These are phyloP conservation scores for Rhinatrema bivittatum DNA, from an alignment of 2,797 vertebrate genomes.

Conservation along the genomic window DNA sequence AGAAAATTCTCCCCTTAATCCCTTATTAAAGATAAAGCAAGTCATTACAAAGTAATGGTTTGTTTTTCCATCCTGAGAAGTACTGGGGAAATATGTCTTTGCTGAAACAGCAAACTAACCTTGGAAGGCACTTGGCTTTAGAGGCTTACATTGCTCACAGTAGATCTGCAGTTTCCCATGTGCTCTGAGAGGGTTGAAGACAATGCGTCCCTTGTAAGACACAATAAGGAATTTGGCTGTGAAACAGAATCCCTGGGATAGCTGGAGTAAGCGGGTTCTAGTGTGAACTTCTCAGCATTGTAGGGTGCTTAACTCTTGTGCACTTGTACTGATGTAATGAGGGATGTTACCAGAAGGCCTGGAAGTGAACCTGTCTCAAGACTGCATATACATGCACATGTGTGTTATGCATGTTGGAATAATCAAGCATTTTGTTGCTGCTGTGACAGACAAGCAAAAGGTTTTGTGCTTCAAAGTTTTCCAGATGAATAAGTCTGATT, in stretches of 20 bases:
- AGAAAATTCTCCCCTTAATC: conserved; percentile 50
- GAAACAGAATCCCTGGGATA: conserved; percentile 47
- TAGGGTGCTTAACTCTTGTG: fast-evolving
- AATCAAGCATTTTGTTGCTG: background rate
- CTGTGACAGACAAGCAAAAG: no score
- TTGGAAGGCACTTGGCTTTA: conserved; percentile 36
- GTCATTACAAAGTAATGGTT: conserved; percentile 43
- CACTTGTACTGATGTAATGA: background rate
- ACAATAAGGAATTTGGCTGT: conserved; percentile 61
- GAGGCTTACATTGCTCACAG: conserved; percentile 25
- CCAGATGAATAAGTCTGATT: no score
- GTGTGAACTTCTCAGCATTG: no score
- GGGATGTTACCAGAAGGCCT: background rate
- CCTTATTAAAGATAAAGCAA: conserved; percentile 50
- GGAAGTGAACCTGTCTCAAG: background rate
- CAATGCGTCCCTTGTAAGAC: conserved; percentile 83
- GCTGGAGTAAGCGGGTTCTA: conserved; percentile 16
- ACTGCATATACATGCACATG: fast-evolving
- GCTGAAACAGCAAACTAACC: conserved; percentile 25
- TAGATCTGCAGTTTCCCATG: conserved; percentile 67
- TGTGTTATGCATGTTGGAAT: background rate
- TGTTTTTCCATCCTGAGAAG: conserved; percentile 38
- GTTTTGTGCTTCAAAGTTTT: no score
- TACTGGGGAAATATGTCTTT: conserved; percentile 43
- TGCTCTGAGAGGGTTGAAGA: conserved; percentile 57